phyloP scores from a whole-genome alignment of 2,888 invertebrate genomes.

The Chydorus sphaericus region DNA sequence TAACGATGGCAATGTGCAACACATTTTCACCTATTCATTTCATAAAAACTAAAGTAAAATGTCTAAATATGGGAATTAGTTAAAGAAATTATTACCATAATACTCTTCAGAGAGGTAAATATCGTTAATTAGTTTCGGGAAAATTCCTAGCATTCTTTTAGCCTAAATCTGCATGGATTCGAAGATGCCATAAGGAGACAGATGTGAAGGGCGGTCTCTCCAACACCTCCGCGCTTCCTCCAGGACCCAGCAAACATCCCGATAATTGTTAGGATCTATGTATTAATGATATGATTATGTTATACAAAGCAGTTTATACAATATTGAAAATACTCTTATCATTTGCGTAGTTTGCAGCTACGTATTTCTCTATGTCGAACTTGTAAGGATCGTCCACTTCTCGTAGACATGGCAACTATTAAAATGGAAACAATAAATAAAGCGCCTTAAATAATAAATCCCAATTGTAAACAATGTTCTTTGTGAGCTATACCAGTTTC shows the following conservation, averaged over 20 bases:
- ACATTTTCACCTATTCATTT: conserved; percentile 63
- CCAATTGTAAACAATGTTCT: neutral
- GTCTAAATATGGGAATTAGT: neutral
- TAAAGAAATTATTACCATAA: conserved; percentile 48
- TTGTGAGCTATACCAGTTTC: conserved; percentile 37
- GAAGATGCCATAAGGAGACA: conserved; percentile 84
- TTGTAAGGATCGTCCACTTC: conserved; percentile 11
- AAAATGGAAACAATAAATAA: too few relatives aligned
- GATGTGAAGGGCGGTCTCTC: conserved; percentile 85
- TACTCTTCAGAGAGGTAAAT: conserved; percentile 94
- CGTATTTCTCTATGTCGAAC: conserved; percentile 28
- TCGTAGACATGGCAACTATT: conserved; percentile 6
- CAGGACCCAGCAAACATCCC: conserved; percentile 81
- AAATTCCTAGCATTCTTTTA: conserved; percentile 74
- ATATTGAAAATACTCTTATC: neutral
- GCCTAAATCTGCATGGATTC: too few relatives aligned
- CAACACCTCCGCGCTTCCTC: conserved; percentile 87
- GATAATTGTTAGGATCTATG: conserved; percentile 40
- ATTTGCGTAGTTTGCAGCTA: conserved; percentile 32
- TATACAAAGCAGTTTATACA: neutral
- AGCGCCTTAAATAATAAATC: neutral
- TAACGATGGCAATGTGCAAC: conserved; percentile 93
- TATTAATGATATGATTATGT: neutral
- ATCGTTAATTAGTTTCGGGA: conserved; percentile 90
- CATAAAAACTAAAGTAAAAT: neutral